These are phyloP conservation scores for Chymomyza fuscimana DNA, from an alignment of 2,888 invertebrate species.

Conservation along the genomic window DNA sequence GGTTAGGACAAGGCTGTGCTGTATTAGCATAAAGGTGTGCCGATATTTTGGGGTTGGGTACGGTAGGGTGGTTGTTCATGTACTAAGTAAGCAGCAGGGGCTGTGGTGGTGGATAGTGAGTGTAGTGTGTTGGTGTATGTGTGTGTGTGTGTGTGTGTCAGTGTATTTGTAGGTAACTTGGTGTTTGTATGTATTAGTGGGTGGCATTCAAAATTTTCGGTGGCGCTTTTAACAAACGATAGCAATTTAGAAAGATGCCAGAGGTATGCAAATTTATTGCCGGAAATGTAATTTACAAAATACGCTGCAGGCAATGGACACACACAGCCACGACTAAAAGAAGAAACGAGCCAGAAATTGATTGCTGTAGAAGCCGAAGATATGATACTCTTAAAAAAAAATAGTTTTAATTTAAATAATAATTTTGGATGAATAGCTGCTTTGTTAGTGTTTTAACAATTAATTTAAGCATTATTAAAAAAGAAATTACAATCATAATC, in stretches of 20 bases:
- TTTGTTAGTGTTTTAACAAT: too few species aligned
- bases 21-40: slow-evolving; percentile 1
- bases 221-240: slow-evolving; percentile 72
- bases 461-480: too few species aligned
- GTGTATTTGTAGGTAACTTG: slow-evolving; percentile 10
- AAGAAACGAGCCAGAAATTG: slow-evolving; percentile 21
- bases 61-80: slow-evolving; percentile 27
- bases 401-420: too few species aligned
- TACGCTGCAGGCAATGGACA: slow-evolving; percentile 75
- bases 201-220: slow-evolving; percentile 25
- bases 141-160: slow-evolving; percentile 18
- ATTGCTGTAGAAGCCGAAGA: not conserved
- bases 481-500: too few species aligned
- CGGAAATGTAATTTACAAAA: slow-evolving; percentile 80
- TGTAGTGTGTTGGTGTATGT: slow-evolving; percentile 30
- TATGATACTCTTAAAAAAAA: not conserved
- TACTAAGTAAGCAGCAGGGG: not conserved
- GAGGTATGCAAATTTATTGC: slow-evolving; percentile 80
- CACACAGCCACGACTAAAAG: slow-evolving; percentile 22
- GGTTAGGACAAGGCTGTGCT: not conserved
- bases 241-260: slow-evolving; percentile 79
- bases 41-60: slow-evolving; percentile 15
- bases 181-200: not conserved
- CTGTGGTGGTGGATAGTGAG: slow-evolving; percentile 17
- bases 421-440: too few species aligned